These are phyloP conservation scores for Mormyrops boulengeri DNA, from an alignment of 2,797 vertebrate species.

Conservation along the genomic window DNA sequence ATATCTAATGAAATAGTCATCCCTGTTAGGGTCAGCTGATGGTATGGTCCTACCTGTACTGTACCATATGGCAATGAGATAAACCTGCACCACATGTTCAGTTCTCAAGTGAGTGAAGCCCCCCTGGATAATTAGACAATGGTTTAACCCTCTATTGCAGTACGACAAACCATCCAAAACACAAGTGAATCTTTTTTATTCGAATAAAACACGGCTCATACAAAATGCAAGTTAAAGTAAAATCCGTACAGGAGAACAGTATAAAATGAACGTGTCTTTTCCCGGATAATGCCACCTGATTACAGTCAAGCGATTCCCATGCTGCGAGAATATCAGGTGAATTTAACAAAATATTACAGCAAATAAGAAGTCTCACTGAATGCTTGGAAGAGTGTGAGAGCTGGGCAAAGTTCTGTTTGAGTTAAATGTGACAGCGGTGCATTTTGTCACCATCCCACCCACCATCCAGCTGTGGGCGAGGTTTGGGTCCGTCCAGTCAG, in stretches of 20 bases:
- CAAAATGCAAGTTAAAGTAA: not conserved
- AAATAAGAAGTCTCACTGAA: not conserved
- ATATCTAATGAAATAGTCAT: not conserved
- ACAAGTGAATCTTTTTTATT: slow-evolving; percentile 14
- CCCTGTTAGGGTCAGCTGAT: slow-evolving; percentile 10
- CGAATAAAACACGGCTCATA: not conserved
- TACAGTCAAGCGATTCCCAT: not conserved
- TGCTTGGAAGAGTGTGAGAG: not conserved
- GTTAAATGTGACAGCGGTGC: not conserved
- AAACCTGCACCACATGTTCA: slow-evolving; percentile 26
- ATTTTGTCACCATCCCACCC: slow-evolving; percentile 19
- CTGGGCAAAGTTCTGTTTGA: not conserved
- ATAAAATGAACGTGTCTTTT: not conserved
- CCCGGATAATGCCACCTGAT: not conserved
- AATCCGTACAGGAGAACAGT: not conserved
- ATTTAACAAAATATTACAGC: not conserved
- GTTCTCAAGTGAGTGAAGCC: slow-evolving; percentile 50
- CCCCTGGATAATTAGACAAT: slow-evolving; percentile 17
- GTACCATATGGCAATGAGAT: slow-evolving; percentile 40
- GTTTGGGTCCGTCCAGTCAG: slow-evolving; percentile 45
- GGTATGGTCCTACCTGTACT: slow-evolving; percentile 38
- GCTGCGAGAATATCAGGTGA: not conserved
- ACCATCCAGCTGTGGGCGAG: slow-evolving; percentile 46
- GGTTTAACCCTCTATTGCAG: not conserved
- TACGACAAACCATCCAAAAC: not conserved